These are phyloP conservation scores for Meghimatium bilineatum DNA, from an alignment of 2,888 invertebrate species.

Conservation along the genomic window DNA sequence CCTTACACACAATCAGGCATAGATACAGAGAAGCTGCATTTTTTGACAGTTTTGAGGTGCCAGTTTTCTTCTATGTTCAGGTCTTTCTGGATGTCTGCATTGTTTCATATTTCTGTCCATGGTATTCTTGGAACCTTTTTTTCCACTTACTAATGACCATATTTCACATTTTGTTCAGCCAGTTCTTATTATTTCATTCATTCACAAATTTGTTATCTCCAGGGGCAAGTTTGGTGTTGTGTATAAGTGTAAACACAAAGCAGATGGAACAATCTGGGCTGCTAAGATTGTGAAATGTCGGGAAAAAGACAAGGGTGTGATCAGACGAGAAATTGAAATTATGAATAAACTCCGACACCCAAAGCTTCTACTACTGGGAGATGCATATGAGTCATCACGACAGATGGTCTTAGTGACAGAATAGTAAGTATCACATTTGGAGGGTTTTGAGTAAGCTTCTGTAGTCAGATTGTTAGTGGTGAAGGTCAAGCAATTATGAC, in stretches of 20 bases:
- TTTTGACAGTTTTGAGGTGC: too few species aligned
- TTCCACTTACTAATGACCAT: too few species aligned
- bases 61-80: too few species aligned
- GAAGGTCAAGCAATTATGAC: too few species aligned
- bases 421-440: constrained; percentile 85
- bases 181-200: background rate
- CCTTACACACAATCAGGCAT: too few species aligned
- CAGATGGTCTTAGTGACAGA: constrained; percentile 98
- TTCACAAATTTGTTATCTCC: constrained; percentile 40
- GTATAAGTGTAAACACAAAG: constrained; percentile 81
- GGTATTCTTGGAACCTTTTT: too few species aligned
- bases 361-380: constrained; percentile 96
- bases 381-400: constrained; percentile 84
- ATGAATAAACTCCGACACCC: constrained; percentile 97
- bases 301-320: constrained; percentile 91
- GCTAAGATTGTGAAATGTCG: constrained; percentile 91
- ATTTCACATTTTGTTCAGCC: too few species aligned
- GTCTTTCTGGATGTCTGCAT: too few species aligned
- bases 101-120: too few species aligned
- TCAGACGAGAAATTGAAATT: constrained; percentile 95
- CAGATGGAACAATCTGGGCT: constrained; percentile 83
- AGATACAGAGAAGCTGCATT: too few species aligned
- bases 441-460: too few species aligned
- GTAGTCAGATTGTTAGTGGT: too few species aligned
- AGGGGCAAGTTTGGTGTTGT: constrained; percentile 80